Base-by-base conservation (phyloP, 2,113 vertebrate genomes). In the Phrynosoma platyrhinos region DNA sequence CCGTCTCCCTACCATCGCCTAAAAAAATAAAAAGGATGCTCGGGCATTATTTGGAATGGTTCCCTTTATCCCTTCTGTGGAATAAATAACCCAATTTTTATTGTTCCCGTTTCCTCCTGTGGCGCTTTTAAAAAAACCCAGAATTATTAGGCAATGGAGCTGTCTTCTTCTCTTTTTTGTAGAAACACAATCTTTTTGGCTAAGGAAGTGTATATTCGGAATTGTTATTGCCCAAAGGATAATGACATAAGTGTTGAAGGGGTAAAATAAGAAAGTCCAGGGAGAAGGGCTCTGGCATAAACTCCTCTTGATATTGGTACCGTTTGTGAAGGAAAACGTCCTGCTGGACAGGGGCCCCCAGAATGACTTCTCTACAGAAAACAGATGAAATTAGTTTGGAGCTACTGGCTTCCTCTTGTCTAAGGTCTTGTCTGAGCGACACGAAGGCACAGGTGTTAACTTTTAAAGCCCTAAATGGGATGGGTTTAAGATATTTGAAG, bases 11-110 rank as follows among this genome's bases (percentile, higher is more conserved):
- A 89, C 94, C 92, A 77, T 82, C 88, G 94, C 20, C 62, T 6
- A 18, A 75, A 62, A 10, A 1, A 27, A 71, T 10, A 30, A 71
- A 32, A 20, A 58, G 10, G 32, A 69, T 92, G 95, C 92, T 94
- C 94, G 93, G 92, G 87, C 87, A 92, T 92, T 96, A 92, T 94
- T 93, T 95, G 87, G 85, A 93, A 92, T 83, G 88, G 85, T 71
- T 95, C 90, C 89, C 90, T 94, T 91, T 91, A 91, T 93, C 91
- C 78, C 87, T 92, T 88, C 80, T 87, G 84, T 92, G 83, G 92
- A 94, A 91, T 89, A 93, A 95, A 91, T 91, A 68, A 78, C 36
- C 82, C 84, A 30, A 89, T 90, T 88, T 93, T 89, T 89, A 75
- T 20, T 79, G 86, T 85, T 83, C 79, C 68, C 88, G 80, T 87